Base-by-base conservation (phyloP, 2,797 vertebrate genomes). In the Lycodopsis pacificus region DNA sequence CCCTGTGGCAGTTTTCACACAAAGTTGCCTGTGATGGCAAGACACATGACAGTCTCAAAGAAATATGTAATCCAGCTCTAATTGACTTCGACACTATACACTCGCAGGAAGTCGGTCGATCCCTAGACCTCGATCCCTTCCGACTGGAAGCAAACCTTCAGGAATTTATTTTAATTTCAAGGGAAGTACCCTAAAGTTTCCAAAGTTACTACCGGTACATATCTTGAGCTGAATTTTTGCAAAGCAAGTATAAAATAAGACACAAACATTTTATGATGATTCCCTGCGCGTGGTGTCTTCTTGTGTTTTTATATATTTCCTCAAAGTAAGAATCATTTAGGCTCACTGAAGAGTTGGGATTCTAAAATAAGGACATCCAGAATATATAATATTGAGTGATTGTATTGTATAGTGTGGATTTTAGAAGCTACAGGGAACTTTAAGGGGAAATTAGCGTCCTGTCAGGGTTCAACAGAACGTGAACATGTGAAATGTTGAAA, bases 1-100 rank as follows among this genome's bases (percentile, higher is more conserved):
- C 73, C 81, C 65, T 66, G 82, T 58, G 12, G 64, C 73, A 61
- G 40, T 69, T 85, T 76, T 65, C 19, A n/a, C 58, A 82, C 70
- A 69, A 36, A 78, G 56, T 30, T 59, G 64, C 12, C 17, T 22
- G 34, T 49, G 72, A 76, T 61, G 63, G 77, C 65, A 75, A 75
- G 56, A 68, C 38, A 25, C 14, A 51, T 58, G 30, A 71, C 46
- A 56, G n/a, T 56, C 25, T 62, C 9, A 19, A 4, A 51, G 36
- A 76, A 65, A 74, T 51, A 34, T 25, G 38, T 40, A 13, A 63
- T 59, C 48, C 12, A 34, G 19, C 56, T 51, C 7, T 5, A 49
- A 53, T 32, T 71, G 8, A 46, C 9, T 46, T 42, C 19, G 14
- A 70, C 36, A 57, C 13, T 27, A 4, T 15, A 44, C 12, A 15